phyloP scores from a whole-genome alignment of 2,888 invertebrate genomes.

The Eristalis arbustorum region DNA sequence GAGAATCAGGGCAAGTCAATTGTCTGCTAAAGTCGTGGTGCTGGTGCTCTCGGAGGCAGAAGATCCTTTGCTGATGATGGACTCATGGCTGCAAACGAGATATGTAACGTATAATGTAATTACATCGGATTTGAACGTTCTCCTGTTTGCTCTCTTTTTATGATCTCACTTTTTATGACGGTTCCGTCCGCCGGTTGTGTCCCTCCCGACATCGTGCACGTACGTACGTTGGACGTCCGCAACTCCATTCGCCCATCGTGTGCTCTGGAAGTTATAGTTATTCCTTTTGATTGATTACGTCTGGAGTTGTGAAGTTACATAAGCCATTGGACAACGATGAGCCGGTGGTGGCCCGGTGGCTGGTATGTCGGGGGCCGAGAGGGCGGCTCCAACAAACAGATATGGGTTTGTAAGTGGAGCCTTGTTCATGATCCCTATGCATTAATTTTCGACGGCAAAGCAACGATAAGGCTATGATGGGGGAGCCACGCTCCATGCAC shows the following conservation, averaged over 20 bases:
- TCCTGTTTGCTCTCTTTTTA: slow-evolving; percentile 1
- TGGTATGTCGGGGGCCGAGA: not conserved
- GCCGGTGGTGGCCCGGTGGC: not conserved
- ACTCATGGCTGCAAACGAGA: slow-evolving; percentile 16
- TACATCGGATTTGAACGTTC: slow-evolving; percentile 27
- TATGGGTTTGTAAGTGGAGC: not conserved
- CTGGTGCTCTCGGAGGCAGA: not conserved
- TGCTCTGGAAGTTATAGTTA: slow-evolving; percentile 28
- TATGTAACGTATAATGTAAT: slow-evolving; percentile 42
- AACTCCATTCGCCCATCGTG: no score
- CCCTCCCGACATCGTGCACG: not conserved
- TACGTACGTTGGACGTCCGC: not conserved
- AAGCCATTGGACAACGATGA: not conserved
- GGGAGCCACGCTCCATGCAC: not conserved
- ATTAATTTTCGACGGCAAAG: slow-evolving; percentile 46
- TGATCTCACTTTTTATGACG: not conserved
- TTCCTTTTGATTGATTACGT: slow-evolving; percentile 53
- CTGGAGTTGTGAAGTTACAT: slow-evolving; percentile 26
- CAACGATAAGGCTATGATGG: slow-evolving; percentile 22
- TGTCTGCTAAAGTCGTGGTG: not conserved
- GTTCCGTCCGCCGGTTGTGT: not conserved
- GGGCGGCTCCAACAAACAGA: not conserved
- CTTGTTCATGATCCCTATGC: slow-evolving; percentile 43
- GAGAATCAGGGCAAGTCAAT: not conserved
- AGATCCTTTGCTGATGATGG: not conserved